Percentiles rank a stretch among this genome's conserved stretches.
phyloP scores from a whole-genome alignment of 2,113 vertebrate species.

The Cricetomys ansorgei region DNA sequence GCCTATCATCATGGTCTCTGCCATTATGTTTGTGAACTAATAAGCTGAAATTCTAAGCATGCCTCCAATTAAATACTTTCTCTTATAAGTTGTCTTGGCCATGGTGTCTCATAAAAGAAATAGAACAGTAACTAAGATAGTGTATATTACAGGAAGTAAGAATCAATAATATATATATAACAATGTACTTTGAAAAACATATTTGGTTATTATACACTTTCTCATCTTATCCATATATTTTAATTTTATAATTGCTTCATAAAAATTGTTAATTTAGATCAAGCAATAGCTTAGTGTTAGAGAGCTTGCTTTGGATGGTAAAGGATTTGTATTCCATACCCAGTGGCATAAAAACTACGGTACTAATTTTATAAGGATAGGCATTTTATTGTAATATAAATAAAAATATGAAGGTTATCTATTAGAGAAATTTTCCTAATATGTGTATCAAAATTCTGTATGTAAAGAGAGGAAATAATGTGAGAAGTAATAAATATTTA shows the following conservation, averaged over 20 bases:
- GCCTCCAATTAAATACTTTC: no score
- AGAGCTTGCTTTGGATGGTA: background rate
- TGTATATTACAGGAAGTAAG: background rate
- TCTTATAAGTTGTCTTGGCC: no score
- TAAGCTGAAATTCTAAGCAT: no score
- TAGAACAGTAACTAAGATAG: no score
- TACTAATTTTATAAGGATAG: background rate
- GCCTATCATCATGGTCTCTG: no score
- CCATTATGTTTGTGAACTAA: no score
- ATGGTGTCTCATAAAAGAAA: no score
- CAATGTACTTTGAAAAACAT: background rate
- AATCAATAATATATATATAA: background rate
- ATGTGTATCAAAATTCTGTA: background rate
- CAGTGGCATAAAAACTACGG: background rate
- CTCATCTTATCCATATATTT: background rate
- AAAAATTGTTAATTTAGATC: background rate
- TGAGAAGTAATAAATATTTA: background rate
- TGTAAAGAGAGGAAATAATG: background rate
- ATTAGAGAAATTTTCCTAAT: background rate
- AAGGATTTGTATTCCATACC: background rate
- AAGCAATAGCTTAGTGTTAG: background rate
- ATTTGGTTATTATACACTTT: background rate
- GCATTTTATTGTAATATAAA: conserved; percentile 5
- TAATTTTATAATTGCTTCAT: conserved; percentile 8
- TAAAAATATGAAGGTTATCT: background rate